Percentiles rank a stretch among this genome's conserved stretches.
Evolutionary conservation across 1,140 invertebrate genomes (phyloP).

Genomic region (Lineus longissimus): DNA sequence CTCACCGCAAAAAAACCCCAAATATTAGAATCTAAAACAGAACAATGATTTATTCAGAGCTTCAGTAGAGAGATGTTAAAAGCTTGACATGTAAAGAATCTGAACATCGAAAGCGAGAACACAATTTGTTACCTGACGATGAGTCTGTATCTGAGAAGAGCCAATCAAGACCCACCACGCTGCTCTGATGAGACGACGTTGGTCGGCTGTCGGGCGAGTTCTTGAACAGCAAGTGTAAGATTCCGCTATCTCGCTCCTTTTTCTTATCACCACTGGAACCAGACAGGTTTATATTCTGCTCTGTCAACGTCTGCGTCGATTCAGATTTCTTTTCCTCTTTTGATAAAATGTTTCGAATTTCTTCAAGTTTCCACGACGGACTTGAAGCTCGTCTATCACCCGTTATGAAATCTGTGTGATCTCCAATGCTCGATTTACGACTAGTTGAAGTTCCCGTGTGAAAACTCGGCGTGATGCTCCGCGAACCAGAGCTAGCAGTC

Average conservation of each 20-base stretch:
- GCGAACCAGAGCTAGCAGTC: too few species aligned
- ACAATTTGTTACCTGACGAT: conserved; percentile 26
- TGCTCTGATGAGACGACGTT: conserved; percentile 34
- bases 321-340: conserved; percentile 16
- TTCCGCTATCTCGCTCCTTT: conserved; percentile 4
- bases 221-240: conserved; percentile 9
- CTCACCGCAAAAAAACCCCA: too few species aligned
- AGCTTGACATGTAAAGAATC: too few species aligned
- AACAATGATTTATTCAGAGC: too few species aligned
- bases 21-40: too few species aligned
- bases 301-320: conserved; percentile 22
- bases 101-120: too few species aligned
- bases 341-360: background rate
- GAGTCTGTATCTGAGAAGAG: conserved; percentile 50
- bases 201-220: background rate
- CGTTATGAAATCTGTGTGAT: background rate
- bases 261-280: too few species aligned
- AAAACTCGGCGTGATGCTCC: too few species aligned
- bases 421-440: background rate
- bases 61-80: too few species aligned
- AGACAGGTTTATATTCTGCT: background rate
- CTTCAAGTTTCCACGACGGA: background rate
- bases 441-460: too few species aligned
- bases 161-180: conserved; percentile 46
- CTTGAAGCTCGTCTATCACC: background rate